Percentiles rank a stretch among this genome's conserved stretches.
Conservation (phyloP, 2,888 invertebrate species). For the Tetramorium bicarinatum region DNA sequence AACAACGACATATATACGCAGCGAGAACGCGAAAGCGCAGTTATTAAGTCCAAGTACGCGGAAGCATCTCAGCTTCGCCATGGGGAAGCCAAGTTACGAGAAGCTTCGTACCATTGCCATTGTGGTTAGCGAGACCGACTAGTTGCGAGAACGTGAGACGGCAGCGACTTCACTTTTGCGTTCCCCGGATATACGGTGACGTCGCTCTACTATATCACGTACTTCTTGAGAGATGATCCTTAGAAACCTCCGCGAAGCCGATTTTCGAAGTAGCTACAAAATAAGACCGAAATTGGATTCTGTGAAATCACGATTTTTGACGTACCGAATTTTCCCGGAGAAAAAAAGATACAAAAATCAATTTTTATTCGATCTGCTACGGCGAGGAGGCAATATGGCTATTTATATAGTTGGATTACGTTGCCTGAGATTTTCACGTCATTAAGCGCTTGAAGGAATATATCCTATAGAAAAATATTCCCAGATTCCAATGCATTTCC, state of each 20-base stretch:
- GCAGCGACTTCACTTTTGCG: slow-evolving; percentile 30
- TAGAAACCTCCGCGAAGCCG: slow-evolving; percentile 40
- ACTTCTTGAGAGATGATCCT: slow-evolving; percentile 53
- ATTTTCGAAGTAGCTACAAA: slow-evolving; percentile 32
- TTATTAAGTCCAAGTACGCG: slow-evolving; percentile 73
- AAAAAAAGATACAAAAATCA: slow-evolving; percentile 2
- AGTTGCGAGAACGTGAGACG: slow-evolving; percentile 25
- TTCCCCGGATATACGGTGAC: slow-evolving; percentile 24
- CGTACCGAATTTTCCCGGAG: not conserved
- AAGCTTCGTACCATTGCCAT: slow-evolving; percentile 23
- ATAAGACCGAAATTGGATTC: slow-evolving; percentile 51
- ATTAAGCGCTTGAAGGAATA: slow-evolving; percentile 21
- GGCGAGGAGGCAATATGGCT: not conserved
- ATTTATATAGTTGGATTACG: not conserved
- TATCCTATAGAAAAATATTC: slow-evolving; percentile 5
- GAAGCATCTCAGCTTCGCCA: slow-evolving; percentile 29
- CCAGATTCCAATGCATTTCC: not conserved
- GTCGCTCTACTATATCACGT: slow-evolving; percentile 39
- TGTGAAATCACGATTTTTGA: slow-evolving; percentile 24
- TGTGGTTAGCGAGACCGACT: slow-evolving; percentile 34
- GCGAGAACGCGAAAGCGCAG: slow-evolving; percentile 52
- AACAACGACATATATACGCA: slow-evolving; percentile 29
- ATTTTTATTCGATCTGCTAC: not conserved
- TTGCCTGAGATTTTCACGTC: slow-evolving; percentile 21
- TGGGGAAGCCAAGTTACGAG: slow-evolving; percentile 36